Percentiles rank a stretch among this genome's conserved stretches.
Conservation (phyloP, 2,888 invertebrate genomes). For the Eilema sororculum region DNA sequence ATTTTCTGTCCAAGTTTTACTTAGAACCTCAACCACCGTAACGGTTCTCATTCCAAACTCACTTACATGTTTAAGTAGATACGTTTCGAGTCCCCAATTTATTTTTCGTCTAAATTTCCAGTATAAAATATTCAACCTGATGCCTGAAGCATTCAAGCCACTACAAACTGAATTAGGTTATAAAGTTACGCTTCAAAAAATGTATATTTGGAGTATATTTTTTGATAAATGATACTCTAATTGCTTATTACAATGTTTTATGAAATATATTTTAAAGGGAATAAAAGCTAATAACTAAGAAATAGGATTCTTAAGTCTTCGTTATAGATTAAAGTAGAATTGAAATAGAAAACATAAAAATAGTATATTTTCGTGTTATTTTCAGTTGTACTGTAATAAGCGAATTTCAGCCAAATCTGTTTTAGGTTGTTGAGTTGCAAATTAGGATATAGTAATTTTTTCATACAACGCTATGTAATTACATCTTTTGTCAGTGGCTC, state of each 20-base stretch:
- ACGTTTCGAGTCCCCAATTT: conserved; percentile 52
- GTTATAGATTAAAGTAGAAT: neutral
- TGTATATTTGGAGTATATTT: conserved; percentile 7
- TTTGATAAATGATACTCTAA: neutral
- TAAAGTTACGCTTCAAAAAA: conserved; percentile 21
- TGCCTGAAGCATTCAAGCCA: conserved; percentile 38
- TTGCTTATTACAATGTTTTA: neutral
- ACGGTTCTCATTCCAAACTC: conserved; percentile 24
- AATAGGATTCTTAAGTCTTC: neutral
- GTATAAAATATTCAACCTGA: conserved; percentile 52
- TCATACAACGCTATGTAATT: too few species aligned
- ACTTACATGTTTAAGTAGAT: conserved; percentile 50
- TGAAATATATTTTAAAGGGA: neutral
- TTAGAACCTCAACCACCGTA: conserved; percentile 22
- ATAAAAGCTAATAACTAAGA: neutral
- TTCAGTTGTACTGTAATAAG: too few species aligned
- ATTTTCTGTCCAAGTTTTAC: neutral
- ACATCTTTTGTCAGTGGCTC: too few species aligned
- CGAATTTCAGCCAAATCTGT: too few species aligned
- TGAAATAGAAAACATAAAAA: neutral
- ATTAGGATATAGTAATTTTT: too few species aligned
- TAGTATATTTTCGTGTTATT: too few species aligned
- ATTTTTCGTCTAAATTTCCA: conserved; percentile 45
- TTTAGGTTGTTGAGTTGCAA: too few species aligned
- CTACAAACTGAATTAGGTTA: conserved; percentile 46